Base-by-base conservation (phyloP, 2,113 vertebrate species). In the Cisticola juncidis region DNA sequence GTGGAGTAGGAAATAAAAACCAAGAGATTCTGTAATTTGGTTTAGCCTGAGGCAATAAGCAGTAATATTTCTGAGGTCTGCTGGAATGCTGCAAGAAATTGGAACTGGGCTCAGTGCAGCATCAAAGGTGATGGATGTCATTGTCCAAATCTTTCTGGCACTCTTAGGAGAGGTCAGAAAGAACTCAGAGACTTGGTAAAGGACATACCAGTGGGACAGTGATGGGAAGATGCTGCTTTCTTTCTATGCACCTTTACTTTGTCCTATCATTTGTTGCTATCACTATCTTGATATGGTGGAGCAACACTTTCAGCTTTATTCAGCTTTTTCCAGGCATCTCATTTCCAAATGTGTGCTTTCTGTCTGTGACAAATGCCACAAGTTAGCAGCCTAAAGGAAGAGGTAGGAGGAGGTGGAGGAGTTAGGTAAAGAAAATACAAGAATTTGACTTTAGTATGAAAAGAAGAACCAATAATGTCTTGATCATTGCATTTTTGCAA, bases 51-150 rank as follows among this genome's bases (percentile, higher is more conserved):
- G 50, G 58, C 84, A 56, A 53, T 84, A 69, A 56, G 21, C 36
- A 76, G 20, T 42, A 47, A 6, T 56, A 38, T n/a, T 79, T 76
- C 53, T 80, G 53, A 56, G 44, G 5, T 88, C 53, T 88, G 33
- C 48, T 56, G 68, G 26, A 28, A 73, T 81, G 36, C 65, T 0
- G 2, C 36, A 61, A 50, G n/a, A 38, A 66, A 45, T 28, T n/a
- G 61, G 40, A 81, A 68, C 9, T 70, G 47, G 28, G 21, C 38
- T 71, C 12, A 54, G 35, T 31, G 47, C 42, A 65, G 28, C 24
- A 20, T 36, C 0, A 0, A 14, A 40, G 15, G 17, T 66, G 40
- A 35, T 0, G 11, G 33, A 23, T 35, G 9, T 51, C 14, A 18
- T n/a, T 40, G 23, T 50, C 35, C 44, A 85, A 88, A 44, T 76